Base-by-base conservation (phyloP, 37 sponge, comb jelly and placozoan genomes). In the Haliclona indistincta region DNA sequence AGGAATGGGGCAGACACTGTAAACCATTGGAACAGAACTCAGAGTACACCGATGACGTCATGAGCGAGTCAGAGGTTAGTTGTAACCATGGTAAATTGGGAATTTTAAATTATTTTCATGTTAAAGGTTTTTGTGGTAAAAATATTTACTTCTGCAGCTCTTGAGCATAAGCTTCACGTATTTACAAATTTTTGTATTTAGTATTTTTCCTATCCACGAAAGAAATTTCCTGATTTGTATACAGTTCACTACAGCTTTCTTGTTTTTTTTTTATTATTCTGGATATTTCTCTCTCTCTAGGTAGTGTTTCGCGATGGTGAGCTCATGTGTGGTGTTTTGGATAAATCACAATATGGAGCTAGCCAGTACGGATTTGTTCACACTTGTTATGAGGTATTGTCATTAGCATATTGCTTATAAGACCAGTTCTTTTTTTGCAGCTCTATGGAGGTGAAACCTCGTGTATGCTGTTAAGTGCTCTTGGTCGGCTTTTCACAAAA, bases 331-430 rank as follows among this genome's bases (percentile, higher is more conserved):
- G 98, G 98, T 23, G 90, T 94, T 23, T 67, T 97, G 64, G 98
- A 97, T 67, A 97, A 97, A 67, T 79, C 89, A 29, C 98, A 97
- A 68, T 89, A 92, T 86, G 98, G 98, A 29, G 75, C 91, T 17
- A 85, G 93, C 17, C 87, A 91, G 64, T 97, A 82, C 63, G 95
- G 98, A 4, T 74, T 97, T 28, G 90, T 97, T 0, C 98, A 97
- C 68, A 73, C 73, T n/a, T 85, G 89, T 32, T 77, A 84, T 77
- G 98, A 97, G 86, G 91, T 94, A 54, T 34, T 45, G 3, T 3
- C 2, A 32, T 22, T 22, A n/a, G 28, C 29, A 8, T 33, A 66
- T 66, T 36, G 17, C 10, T 6, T 17, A n/a, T 58, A 7, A 58
- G 7, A 66, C 40, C 40, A 36, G 10, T 66, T 6, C 29, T 66